These are phyloP conservation scores for Chromis chromis DNA, from an alignment of 2,797 vertebrate species.

Conservation along the genomic window DNA sequence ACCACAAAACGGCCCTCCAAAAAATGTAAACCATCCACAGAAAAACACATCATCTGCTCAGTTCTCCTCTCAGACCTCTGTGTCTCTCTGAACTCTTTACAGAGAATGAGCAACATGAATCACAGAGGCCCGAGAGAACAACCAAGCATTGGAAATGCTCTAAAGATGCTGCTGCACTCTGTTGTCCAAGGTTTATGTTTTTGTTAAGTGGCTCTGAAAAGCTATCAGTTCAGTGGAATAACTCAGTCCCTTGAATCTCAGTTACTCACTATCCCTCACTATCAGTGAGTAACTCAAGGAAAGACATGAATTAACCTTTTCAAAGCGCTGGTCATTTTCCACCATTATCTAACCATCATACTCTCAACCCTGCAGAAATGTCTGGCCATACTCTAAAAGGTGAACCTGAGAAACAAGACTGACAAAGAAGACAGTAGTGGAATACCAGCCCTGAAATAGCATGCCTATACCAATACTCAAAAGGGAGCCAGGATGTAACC, in stretches of 20 bases:
- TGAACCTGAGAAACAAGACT: slow-evolving; percentile 13
- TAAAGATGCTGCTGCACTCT: slow-evolving; percentile 23
- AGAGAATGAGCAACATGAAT: slow-evolving; percentile 38
- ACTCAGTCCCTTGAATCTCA: slow-evolving; percentile 16
- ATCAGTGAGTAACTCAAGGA: slow-evolving; percentile 9
- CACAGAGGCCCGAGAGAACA: slow-evolving; percentile 28
- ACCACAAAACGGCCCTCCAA: slow-evolving; percentile 32
- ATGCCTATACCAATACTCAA: neutral
- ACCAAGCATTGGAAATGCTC: slow-evolving; percentile 11
- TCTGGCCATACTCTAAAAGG: slow-evolving; percentile 10
- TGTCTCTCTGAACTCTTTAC: slow-evolving; percentile 44
- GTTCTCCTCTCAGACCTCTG: slow-evolving; percentile 27
- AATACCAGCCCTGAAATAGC: neutral
- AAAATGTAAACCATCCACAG: slow-evolving; percentile 28
- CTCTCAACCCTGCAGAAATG: slow-evolving; percentile 1
- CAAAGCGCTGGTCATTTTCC: slow-evolving; percentile 30
- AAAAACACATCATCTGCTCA: slow-evolving; percentile 44
- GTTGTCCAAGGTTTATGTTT: slow-evolving; percentile 36
- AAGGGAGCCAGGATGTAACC: neutral
- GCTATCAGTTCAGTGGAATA: slow-evolving; percentile 21
- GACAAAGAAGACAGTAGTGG: neutral
- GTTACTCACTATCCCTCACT: neutral
- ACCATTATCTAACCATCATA: slow-evolving; percentile 13
- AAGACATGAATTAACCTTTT: slow-evolving; percentile 31
- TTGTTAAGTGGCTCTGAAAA: slow-evolving; percentile 45